Evolutionary conservation across 2,113 vertebrate species (phyloP).

Genomic region (Apistogramma diplotaenia): DNA sequence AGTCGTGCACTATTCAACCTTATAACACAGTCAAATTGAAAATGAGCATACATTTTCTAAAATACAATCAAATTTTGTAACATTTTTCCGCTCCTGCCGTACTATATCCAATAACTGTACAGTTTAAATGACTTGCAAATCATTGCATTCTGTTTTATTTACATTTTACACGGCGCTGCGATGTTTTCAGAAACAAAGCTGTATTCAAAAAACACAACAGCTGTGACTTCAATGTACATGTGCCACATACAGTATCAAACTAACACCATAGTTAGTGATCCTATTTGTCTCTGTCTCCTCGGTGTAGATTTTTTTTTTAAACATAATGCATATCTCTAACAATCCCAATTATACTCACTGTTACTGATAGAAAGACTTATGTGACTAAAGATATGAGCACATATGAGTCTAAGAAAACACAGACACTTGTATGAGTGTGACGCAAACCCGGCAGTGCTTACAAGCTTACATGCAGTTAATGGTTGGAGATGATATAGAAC

Average conservation of each 20-base stretch:
- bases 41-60: background rate
- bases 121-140: background rate
- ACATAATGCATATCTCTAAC: conserved; percentile 35
- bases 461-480: conserved; percentile 73
- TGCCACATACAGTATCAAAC: conserved; percentile 19
- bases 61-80: background rate
- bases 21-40: background rate
- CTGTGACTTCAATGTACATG: conserved; percentile 42
- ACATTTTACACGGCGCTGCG: background rate
- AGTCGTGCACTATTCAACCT: background rate
- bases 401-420: conserved; percentile 56
- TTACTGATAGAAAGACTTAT: conserved; percentile 36
- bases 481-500: conserved; percentile 68
- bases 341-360: conserved; percentile 33
- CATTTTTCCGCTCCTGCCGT: background rate
- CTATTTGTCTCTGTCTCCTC: conserved; percentile 22
- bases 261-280: conserved; percentile 11
- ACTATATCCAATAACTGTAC: background rate
- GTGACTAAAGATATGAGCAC: conserved; percentile 57
- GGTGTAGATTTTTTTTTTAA: conserved; percentile 10
- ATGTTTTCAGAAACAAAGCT: background rate
- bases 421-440: conserved; percentile 61
- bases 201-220: conserved; percentile 43
- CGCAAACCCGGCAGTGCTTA: conserved; percentile 47
- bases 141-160: background rate